Base-by-base conservation (phyloP, 1,140 invertebrate species). In the Sipha flava region DNA sequence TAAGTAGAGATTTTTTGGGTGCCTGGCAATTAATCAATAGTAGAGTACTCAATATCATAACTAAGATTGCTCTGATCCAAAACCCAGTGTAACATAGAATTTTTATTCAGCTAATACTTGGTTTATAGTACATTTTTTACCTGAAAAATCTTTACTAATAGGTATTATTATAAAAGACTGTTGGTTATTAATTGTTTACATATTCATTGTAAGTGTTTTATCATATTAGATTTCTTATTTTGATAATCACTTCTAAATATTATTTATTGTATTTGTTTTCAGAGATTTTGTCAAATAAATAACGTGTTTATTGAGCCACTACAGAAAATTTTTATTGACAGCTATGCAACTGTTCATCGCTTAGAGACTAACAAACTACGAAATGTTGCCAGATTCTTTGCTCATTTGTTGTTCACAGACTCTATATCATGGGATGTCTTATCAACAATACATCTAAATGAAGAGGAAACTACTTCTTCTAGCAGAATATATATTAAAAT, bases 331-430 rank as follows among this genome's bases (percentile, higher is more conserved):
- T 98, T 99, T 84, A 92, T 91, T 84, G 95, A 97, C 84, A 96
- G 97, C 0, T 99, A 98, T 85, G 90, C 94, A 23, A 99, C 96
- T 7, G 92, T 94, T 21, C 94, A 96, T 85, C 90, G 98, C 34
- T 88, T 99, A 80, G 97, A 99, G 83, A 97, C 96, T 54, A 98
- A 98, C 85, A 95, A 98, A 82, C 86, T 99, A 16, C 87, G 98
- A n/a, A 99, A 99, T 88, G 95, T 99, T 0, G 95, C 96, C 81
- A 98, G 98, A 85, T 97, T 99, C 83, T 98, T 99, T 88, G 95
- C 95, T 3, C 98, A 99, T 88, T 87, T 99, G 0, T 87, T 99
- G 0, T 94, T 95, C 83, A 98, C 97, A 0, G 98, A 99, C 87
- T 95, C 98, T 0, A 98, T 99, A 72, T 92, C 94, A 82, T 96